Conservation (phyloP, 2,888 invertebrate genomes). For the Trissonchulus latispiculum region DNA sequence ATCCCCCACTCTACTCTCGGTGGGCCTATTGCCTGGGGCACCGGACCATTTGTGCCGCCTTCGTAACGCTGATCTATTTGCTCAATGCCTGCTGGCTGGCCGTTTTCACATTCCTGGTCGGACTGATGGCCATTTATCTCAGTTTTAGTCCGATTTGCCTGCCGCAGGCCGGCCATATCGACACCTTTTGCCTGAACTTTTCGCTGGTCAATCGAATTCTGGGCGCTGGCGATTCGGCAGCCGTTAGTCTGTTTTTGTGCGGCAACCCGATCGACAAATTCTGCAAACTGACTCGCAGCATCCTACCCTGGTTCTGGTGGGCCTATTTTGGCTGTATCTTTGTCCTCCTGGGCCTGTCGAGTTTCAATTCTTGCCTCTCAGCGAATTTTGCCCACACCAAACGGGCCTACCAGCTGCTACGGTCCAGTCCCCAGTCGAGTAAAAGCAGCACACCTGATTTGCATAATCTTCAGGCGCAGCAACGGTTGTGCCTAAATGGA, state of each 20-base stretch:
- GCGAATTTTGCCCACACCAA: constrained; percentile 20
- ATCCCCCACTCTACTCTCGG: not conserved
- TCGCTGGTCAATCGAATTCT: constrained; percentile 15
- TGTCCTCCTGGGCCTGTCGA: constrained; percentile 18
- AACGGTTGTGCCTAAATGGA: too few relatives aligned
- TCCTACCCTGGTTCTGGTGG: constrained; percentile 22
- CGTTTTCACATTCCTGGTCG: constrained; percentile 17
- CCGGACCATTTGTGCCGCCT: constrained; percentile 6
- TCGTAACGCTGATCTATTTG: constrained; percentile 11
- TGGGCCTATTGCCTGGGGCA: not conserved
- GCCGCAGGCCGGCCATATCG: constrained; percentile 12
- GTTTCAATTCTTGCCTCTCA: constrained; percentile 12
- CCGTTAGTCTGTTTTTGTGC: constrained; percentile 19
- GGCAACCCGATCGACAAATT: constrained; percentile 17
- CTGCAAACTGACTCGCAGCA: constrained; percentile 12
- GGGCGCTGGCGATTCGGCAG: not conserved
- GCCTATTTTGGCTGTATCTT: constrained; percentile 14
- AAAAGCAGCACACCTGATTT: not conserved
- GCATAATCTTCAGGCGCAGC: too few relatives aligned
- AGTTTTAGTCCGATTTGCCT: constrained; percentile 20
- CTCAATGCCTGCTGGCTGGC: constrained; percentile 19
- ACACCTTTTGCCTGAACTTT: constrained; percentile 20
- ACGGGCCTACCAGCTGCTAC: not conserved
- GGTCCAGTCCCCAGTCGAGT: not conserved
- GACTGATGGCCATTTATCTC: constrained; percentile 13